Evolutionary conservation across 2,113 vertebrate species (phyloP).

Genomic region (Larimichthys crocea): DNA sequence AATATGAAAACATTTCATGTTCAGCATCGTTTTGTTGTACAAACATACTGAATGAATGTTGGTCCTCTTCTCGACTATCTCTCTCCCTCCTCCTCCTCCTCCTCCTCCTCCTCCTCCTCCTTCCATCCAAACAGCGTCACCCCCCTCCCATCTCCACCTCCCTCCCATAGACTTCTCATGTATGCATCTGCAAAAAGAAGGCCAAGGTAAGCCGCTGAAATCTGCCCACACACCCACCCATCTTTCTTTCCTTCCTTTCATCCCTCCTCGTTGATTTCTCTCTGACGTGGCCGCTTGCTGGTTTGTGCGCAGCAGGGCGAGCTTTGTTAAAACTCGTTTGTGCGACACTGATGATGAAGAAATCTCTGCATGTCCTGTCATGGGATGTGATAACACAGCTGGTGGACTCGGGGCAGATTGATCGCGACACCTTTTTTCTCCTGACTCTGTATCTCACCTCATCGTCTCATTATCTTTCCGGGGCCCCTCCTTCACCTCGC

Average conservation of each 20-base stretch:
- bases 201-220: slow-evolving; percentile 91
- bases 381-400: slow-evolving; percentile 6
- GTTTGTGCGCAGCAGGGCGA: neutral
- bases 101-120: slow-evolving; percentile 43
- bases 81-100: slow-evolving; percentile 43
- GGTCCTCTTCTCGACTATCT: slow-evolving; percentile 65
- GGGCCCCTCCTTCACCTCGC: slow-evolving; percentile 64
- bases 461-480: slow-evolving; percentile 31
- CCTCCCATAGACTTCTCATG: slow-evolving; percentile 97
- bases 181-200: slow-evolving; percentile 98
- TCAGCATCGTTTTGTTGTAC: neutral
- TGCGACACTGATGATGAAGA: slow-evolving; percentile 3
- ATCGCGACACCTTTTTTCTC: slow-evolving; percentile 5
- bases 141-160: slow-evolving; percentile 93
- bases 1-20: neutral
- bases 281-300: neutral
- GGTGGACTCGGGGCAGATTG: slow-evolving; percentile 1
- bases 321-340: neutral
- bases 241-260: slow-evolving; percentile 19
- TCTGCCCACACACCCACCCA: slow-evolving; percentile 60
- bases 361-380: slow-evolving; percentile 32
- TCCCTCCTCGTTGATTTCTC: neutral
- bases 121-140: slow-evolving; percentile 88
- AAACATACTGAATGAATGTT: slow-evolving; percentile 24
- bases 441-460: neutral